A percentile compares a stretch with the other conserved stretches of the same genome.
phyloP scores from a whole-genome alignment of 1,140 invertebrate genomes.

The Brachionus plicatilis region DNA sequence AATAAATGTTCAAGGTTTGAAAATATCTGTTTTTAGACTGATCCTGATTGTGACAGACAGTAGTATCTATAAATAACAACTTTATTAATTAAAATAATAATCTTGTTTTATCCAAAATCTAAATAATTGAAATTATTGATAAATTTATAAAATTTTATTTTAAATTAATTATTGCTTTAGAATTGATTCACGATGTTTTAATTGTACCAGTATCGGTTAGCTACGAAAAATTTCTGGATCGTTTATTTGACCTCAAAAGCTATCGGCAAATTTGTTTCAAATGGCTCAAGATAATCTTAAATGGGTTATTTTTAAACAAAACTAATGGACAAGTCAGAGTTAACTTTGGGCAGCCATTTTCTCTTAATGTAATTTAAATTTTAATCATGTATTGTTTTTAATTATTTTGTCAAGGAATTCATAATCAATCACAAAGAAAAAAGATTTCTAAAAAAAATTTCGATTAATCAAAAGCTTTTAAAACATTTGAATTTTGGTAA shows the following conservation, averaged over 20 bases:
- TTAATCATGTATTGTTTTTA: neutral
- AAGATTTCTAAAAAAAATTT: neutral
- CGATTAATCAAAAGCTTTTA: neutral
- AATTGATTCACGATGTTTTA: conserved; percentile 2
- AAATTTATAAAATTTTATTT: neutral
- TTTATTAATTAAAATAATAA: neutral
- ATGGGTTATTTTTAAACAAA: neutral
- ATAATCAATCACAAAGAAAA: neutral
- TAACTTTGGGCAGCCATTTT: conserved; percentile 9
- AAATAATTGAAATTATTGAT: neutral
- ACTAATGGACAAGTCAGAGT: neutral
- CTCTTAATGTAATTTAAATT: neutral
- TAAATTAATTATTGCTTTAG: neutral
- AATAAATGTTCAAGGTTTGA: neutral
- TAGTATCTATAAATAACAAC: too few relatives aligned
- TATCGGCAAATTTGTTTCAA: neutral
- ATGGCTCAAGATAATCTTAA: neutral
- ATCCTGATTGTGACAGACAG: too few relatives aligned
- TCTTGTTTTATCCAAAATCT: neutral
- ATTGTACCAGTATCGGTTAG: neutral
- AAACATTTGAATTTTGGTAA: conserved; percentile 20
- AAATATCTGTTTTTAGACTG: too few relatives aligned
- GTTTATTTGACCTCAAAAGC: neutral
- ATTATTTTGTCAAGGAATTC: neutral
- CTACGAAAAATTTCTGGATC: neutral